phyloP scores from a whole-genome alignment of 2,113 vertebrate genomes.

The Chamaetylas fuelleborni region DNA sequence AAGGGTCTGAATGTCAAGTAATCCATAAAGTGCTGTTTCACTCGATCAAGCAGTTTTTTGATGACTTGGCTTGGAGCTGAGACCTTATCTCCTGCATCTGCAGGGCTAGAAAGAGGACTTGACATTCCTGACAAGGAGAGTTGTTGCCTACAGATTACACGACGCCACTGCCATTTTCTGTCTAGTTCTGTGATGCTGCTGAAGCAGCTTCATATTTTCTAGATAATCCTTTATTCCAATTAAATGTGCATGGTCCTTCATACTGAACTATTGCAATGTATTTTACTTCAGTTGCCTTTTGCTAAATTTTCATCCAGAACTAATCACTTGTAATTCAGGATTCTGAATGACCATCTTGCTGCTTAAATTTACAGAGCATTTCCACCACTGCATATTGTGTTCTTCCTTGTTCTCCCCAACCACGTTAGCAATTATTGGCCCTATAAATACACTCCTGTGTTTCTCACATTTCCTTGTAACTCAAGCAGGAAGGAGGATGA shows the following conservation, averaged over 20 bases:
- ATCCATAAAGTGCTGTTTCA: neutral
- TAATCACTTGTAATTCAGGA: neutral
- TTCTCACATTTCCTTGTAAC: neutral
- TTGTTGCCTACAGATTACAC: fast-evolving
- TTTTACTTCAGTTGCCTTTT: neutral
- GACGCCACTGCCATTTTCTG: neutral
- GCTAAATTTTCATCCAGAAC: neutral
- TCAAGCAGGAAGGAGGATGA: neutral
- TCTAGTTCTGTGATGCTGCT: neutral
- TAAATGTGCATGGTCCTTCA: fast-evolving
- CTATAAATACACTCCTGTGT: neutral
- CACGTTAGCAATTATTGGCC: neutral
- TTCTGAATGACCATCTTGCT: neutral
- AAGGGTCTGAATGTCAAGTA: neutral
- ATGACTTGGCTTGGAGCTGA: neutral
- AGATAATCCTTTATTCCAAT: neutral
- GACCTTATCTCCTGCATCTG: neutral
- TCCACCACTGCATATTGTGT: neutral
- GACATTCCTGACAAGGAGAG: neutral
- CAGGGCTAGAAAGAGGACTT: neutral
- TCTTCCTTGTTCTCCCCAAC: neutral
- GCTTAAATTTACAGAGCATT: neutral
- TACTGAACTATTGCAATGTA: neutral
- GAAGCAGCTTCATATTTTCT: neutral
- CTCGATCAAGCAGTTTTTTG: neutral